Conservation (phyloP, 2,888 invertebrate species). For the Rotaria socialis region DNA sequence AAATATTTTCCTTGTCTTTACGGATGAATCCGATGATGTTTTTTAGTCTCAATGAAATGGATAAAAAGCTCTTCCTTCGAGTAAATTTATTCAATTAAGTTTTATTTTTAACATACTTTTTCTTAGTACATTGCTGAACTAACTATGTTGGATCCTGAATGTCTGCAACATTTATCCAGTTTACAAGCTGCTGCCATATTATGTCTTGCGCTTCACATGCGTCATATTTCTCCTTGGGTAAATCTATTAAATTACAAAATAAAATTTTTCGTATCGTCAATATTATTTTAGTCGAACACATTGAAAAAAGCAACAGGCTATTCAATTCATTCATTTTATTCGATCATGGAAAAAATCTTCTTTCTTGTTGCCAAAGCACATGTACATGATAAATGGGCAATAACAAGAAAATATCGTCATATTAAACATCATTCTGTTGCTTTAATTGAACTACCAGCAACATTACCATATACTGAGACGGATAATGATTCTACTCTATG, state of each 20-base stretch:
- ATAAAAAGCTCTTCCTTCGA: too few relatives aligned
- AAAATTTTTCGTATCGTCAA: too few relatives aligned
- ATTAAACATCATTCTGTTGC: slow-evolving; percentile 31
- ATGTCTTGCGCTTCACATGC: slow-evolving; percentile 6
- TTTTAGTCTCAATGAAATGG: too few relatives aligned
- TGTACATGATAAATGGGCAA: slow-evolving; percentile 33
- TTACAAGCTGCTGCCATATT: slow-evolving; percentile 29
- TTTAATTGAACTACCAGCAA: slow-evolving; percentile 18
- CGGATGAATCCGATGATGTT: too few relatives aligned
- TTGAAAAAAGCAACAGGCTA: slow-evolving; percentile 4
- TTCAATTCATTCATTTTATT: slow-evolving; percentile 22
- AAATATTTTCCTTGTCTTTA: too few relatives aligned
- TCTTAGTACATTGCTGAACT: slow-evolving; percentile 19
- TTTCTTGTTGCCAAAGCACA: background rate
- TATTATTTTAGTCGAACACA: background rate
- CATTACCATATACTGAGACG: slow-evolving; percentile 4
- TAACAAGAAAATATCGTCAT: slow-evolving; percentile 37
- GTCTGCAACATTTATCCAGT: slow-evolving; percentile 5
- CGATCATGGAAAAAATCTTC: slow-evolving; percentile 5
- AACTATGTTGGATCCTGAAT: slow-evolving; percentile 17
- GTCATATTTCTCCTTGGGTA: background rate
- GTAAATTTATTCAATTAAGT: too few relatives aligned
- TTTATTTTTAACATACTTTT: background rate
- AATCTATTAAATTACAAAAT: background rate
- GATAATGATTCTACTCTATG: background rate